Evolutionary conservation across 2,113 vertebrate species (phyloP).

Genomic region (Gallinago paraguaiae): DNA sequence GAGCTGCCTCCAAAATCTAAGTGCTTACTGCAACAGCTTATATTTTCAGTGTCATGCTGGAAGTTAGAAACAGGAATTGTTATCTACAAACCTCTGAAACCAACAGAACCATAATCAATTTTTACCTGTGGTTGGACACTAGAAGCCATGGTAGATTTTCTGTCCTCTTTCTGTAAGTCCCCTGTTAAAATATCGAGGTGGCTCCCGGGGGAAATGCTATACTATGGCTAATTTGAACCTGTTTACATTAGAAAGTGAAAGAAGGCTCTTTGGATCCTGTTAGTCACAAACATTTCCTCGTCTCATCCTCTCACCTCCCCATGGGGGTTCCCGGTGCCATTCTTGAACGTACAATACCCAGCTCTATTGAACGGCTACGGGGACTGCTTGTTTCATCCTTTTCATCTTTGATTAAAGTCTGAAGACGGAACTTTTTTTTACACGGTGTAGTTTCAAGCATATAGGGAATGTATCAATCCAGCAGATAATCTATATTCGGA

Average conservation of each 20-base stretch:
- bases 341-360: constrained; percentile 25
- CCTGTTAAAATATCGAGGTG: constrained; percentile 71
- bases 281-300: constrained; percentile 54
- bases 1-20: not conserved
- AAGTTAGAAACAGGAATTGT: constrained; percentile 57
- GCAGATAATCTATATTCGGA: constrained; percentile 4
- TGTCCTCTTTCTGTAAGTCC: constrained; percentile 11
- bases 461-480: not conserved
- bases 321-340: constrained; percentile 30
- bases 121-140: constrained; percentile 50
- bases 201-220: constrained; percentile 30
- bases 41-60: constrained; percentile 5
- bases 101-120: constrained; percentile 55
- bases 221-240: constrained; percentile 49
- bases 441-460: not conserved
- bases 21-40: not conserved
- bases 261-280: constrained; percentile 48
- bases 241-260: constrained; percentile 72
- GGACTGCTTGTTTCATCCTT: constrained; percentile 12
- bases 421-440: constrained; percentile 2
- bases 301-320: constrained; percentile 32
- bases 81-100: constrained; percentile 67
- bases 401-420: constrained; percentile 56
- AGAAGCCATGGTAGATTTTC: constrained; percentile 56
- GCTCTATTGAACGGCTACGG: not conserved